phyloP scores from a whole-genome alignment of 2,797 vertebrate species.

The Apodemus agrarius region DNA sequence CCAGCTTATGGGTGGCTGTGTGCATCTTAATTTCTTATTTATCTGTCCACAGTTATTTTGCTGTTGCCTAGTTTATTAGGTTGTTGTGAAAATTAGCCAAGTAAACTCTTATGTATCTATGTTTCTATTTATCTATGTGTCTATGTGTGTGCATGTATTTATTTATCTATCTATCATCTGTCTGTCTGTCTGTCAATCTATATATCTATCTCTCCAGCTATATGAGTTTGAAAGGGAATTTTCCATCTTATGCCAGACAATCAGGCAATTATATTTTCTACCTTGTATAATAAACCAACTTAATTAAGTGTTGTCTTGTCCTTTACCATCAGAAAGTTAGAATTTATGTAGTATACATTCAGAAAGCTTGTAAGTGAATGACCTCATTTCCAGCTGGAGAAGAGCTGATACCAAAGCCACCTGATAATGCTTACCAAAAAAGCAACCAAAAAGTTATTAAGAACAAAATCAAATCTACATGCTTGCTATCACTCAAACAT shows the following conservation, averaged over 20 bases:
- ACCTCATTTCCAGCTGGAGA: background rate
- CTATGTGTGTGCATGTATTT: background rate
- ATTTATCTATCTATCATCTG: background rate
- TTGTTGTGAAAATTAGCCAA: slow-evolving; percentile 10
- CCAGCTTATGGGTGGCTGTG: background rate
- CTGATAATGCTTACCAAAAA: background rate
- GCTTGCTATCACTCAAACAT: background rate
- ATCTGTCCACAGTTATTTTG: slow-evolving; percentile 10
- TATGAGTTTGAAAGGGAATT: background rate
- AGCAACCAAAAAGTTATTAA: background rate
- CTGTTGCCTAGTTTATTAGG: background rate
- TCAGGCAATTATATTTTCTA: slow-evolving; percentile 51
- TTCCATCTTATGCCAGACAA: background rate
- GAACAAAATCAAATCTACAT: slow-evolving; percentile 6
- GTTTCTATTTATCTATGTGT: background rate
- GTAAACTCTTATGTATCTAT: background rate
- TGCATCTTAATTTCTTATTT: background rate
- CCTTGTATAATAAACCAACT: background rate
- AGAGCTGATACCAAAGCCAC: slow-evolving; percentile 47
- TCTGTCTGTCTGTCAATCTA: background rate
- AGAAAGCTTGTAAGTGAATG: background rate
- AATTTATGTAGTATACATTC: background rate
- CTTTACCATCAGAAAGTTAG: background rate
- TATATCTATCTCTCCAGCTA: background rate
- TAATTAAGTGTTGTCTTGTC: slow-evolving; percentile 15